Evolutionary conservation across 2,113 vertebrate genomes (phyloP), one percentile per base, ranked within the genome.

Genomic region (Dascyllus trimaculatus): DNA sequence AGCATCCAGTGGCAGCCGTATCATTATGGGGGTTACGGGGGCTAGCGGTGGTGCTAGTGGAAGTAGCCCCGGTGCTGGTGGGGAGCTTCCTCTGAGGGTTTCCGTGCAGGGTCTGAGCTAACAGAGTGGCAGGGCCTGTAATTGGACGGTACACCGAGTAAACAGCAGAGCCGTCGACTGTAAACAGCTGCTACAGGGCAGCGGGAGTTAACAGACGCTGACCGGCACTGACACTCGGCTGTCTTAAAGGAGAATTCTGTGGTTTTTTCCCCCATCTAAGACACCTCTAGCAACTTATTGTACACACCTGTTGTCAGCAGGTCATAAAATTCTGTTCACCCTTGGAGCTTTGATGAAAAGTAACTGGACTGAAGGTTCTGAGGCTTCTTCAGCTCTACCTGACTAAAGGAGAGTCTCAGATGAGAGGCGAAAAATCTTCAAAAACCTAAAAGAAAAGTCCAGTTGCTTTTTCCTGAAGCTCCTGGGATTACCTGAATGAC

Each of bases 91-190:
- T 71, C 40, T 10, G 57, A 45, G 64, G 63, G 25, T 26, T 74
- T 38, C 48, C 51, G 53, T 11, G 32, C 32, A 66, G 46, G 68
- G 62, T 26, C 29, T 46, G 32, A 59, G 67, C 21, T 21, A 24
- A 59, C 52, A 69, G 26, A 59, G 48, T 38, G 68, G 46, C 22
- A 43, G 53, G 71, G 0, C 14, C 66, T 65, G 76, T 85, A 79
- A 85, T 81, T 85, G 74, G 77, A 46, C 14, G 29, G 56, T 70
- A 61, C 48, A 43, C 40, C 15, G n/a, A 24, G 61, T 63, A 59
- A 76, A 81, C 77, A 59, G 10, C n/a, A 19, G 43, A 65, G 63
- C n/a, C 9, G 2, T 29, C 29, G 2, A 43, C 64, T 62, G 64
- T 35, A 52, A 64, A 66, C 62, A 49, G 26, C 48, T 35, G 58